Conservation (phyloP, 2,797 vertebrate species). For the Hippopotamyrus pictus region DNA sequence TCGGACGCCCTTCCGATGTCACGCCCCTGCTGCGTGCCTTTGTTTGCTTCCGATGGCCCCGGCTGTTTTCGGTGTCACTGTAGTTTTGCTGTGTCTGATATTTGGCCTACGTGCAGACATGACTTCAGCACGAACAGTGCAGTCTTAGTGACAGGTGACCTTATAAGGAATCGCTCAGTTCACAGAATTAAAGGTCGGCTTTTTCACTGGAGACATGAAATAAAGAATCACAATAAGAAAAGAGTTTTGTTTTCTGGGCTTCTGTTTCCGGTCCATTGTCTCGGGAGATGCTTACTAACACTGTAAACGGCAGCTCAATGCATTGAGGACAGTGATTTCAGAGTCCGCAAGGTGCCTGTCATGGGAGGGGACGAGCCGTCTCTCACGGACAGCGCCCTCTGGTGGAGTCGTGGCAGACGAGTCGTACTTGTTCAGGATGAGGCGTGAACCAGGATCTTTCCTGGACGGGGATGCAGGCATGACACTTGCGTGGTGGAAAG, state of each 20-base stretch:
- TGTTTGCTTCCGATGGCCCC: background rate
- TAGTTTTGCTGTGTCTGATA: background rate
- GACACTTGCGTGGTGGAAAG: background rate
- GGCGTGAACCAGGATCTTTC: background rate
- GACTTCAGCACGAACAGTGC: background rate
- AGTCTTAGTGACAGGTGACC: background rate
- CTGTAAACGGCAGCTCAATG: background rate
- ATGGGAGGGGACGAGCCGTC: background rate
- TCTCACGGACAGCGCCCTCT: background rate
- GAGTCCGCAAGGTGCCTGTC: background rate
- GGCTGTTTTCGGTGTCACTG: background rate
- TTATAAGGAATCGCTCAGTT: background rate
- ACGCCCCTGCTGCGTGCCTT: background rate
- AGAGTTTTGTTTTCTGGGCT: background rate
- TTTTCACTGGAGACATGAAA: background rate
- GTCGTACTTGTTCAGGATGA: background rate
- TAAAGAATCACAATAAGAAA: background rate
- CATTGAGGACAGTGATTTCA: background rate
- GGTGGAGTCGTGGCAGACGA: background rate
- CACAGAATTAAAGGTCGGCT: background rate
- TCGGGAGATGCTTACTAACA: background rate
- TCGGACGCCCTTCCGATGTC: background rate
- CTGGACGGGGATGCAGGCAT: background rate
- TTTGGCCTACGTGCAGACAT: background rate
- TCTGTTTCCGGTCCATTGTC: background rate